Evolutionary conservation across 2,797 vertebrate species (phyloP).

Genomic region (Vespertilio murinus): DNA sequence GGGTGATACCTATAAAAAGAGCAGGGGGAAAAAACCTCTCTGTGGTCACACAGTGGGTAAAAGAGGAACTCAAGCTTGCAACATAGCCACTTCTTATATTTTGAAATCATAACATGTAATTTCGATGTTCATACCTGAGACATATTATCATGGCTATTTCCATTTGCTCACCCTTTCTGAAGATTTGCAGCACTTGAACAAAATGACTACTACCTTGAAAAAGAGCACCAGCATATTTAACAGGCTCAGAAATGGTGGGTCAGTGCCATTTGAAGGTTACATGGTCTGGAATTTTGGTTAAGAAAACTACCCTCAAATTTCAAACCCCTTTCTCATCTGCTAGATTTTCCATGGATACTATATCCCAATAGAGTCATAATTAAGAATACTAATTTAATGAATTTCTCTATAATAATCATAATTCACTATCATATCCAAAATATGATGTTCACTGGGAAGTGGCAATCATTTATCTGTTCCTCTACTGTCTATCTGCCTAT

Average conservation of each 20-base stretch:
- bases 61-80: constrained; percentile 78
- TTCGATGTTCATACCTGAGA: constrained; percentile 67
- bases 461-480: constrained; percentile 79
- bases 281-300: not conserved
- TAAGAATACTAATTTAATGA: constrained; percentile 25
- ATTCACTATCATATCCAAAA: constrained; percentile 68
- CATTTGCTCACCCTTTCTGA: constrained; percentile 21
- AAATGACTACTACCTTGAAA: constrained; percentile 9
- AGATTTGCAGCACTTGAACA: constrained; percentile 18
- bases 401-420: constrained; percentile 66
- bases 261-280: not conserved
- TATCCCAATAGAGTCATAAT: constrained; percentile 64
- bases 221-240: not conserved
- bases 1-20: constrained; percentile 80
- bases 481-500: constrained; percentile 84
- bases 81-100: constrained; percentile 70
- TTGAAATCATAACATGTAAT: constrained; percentile 73
- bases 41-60: constrained; percentile 78
- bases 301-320: not conserved
- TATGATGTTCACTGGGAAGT: constrained; percentile 75
- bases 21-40: constrained; percentile 43
- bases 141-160: constrained; percentile 12
- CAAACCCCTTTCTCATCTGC: not conserved
- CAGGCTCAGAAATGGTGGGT: not conserved
- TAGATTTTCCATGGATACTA: constrained; percentile 55